A percentile compares a stretch with the other conserved stretches of the same genome.
Evolutionary conservation across 2,888 invertebrate genomes (phyloP).

Genomic region (Sylvicola cinctus): DNA sequence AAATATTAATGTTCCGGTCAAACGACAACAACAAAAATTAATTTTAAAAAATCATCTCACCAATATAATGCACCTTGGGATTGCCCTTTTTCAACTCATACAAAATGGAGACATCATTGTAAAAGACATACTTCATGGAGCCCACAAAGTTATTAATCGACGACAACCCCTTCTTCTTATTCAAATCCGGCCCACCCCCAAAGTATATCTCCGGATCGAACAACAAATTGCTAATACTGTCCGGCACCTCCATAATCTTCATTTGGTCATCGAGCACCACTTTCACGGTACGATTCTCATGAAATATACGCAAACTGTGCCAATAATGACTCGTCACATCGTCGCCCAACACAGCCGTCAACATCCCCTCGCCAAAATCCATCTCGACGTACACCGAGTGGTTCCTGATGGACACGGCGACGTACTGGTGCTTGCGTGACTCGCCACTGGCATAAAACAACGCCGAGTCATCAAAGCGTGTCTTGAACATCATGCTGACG

Average conservation of each 20-base stretch:
- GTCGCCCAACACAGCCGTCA: slow-evolving; percentile 43
- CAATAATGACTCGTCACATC: slow-evolving; percentile 55
- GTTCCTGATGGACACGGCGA: slow-evolving; percentile 68
- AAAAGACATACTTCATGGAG: slow-evolving; percentile 77
- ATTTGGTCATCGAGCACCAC: slow-evolving; percentile 57
- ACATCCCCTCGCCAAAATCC: slow-evolving; percentile 64
- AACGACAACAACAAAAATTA: not conserved
- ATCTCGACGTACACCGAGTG: slow-evolving; percentile 69
- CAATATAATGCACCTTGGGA: slow-evolving; percentile 65
- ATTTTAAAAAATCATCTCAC: slow-evolving; percentile 10
- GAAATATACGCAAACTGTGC: slow-evolving; percentile 77
- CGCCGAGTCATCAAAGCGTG: slow-evolving; percentile 77
- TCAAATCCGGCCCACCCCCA: slow-evolving; percentile 67
- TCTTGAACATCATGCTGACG: slow-evolving; percentile 77
- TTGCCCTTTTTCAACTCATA: slow-evolving; percentile 70
- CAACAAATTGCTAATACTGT: slow-evolving; percentile 49
- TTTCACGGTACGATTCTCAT: slow-evolving; percentile 49
- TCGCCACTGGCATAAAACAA: slow-evolving; percentile 86
- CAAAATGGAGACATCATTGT: slow-evolving; percentile 79
- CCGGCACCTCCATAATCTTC: slow-evolving; percentile 48
- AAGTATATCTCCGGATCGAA: slow-evolving; percentile 90
- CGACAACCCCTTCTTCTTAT: slow-evolving; percentile 44
- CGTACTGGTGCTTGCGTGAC: slow-evolving; percentile 65
- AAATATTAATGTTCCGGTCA: not conserved
- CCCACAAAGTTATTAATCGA: slow-evolving; percentile 76